Evolutionary conservation across 2,888 invertebrate species (phyloP), one percentile per base, ranked within the genome.

Genomic region (Sialis fuliginosa): DNA sequence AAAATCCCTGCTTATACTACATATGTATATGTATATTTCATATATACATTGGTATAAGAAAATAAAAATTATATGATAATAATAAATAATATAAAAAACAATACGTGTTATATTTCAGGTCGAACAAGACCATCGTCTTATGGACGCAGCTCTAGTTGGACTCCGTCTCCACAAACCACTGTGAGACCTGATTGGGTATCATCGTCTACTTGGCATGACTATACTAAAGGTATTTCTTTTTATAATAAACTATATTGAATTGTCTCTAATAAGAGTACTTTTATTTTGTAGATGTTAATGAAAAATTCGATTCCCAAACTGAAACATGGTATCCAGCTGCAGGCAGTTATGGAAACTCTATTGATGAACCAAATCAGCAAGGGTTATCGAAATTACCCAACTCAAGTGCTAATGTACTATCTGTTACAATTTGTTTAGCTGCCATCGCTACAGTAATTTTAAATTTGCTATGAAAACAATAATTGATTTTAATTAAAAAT

Each of bases 361-460:
- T 74, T 2, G 74, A 74, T 49, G 72, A 72, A 54, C 74, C 74
- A 1, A 74, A 74, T 56, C 73, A 74, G 54, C 66, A 72, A 53
- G 72, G 73, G 0, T 57, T 70, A 31, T 59, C 61, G 12, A 62
- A 62, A 42, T 54, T 53, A 9, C n/a, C 31, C 2, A 42, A 42
- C 35, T 22, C 22, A 22, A 22, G 22, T 22, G 22, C 22, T 22
- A 22, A 22, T 22, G 22, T 22, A 22, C 22, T 22, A 22, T 22
- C 22, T 22, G 22, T 22, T 22, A 22, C 22, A 22, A 22, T 22
- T 22, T 22, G 22, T 22, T 22, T 22, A 22, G 22, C 22, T 22
- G 22, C 22, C 22, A 22, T 22, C 22, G 22, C 22, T 22, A 22
- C 22, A 22, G 22, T 22, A 22, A 22, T 22, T 22, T 22, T 22